phyloP scores from a whole-genome alignment of 1,140 invertebrate species.

The Nymphalis io region DNA sequence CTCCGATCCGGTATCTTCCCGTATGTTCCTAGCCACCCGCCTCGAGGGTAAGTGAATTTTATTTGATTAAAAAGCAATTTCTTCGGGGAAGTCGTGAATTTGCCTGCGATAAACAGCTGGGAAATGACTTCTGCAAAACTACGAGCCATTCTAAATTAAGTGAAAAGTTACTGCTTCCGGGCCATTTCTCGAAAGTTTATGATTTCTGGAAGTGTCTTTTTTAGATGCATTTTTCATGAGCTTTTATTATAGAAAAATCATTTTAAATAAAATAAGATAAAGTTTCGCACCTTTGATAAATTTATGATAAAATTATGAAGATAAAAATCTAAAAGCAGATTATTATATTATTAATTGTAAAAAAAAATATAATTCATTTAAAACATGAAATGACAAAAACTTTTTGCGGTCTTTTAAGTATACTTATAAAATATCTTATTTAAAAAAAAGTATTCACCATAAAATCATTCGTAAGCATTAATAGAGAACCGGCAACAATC shows the following conservation, averaged over 20 bases:
- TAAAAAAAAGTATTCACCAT: not conserved
- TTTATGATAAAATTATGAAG: too few species aligned
- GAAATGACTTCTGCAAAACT: slow-evolving; percentile 35
- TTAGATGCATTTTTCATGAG: not conserved
- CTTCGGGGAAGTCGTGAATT: slow-evolving; percentile 52
- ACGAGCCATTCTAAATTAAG: slow-evolving; percentile 22
- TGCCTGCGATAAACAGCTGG: slow-evolving; percentile 40
- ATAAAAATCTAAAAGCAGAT: too few species aligned
- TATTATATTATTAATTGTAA: too few species aligned
- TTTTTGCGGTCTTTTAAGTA: too few species aligned
- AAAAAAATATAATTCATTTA: too few species aligned
- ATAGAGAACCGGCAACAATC: slow-evolving; percentile 20
- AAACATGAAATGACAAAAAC: too few species aligned
- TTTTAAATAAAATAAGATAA: not conserved
- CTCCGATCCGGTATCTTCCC: slow-evolving; percentile 23
- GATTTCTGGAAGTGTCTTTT: slow-evolving; percentile 19
- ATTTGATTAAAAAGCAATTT: slow-evolving; percentile 79
- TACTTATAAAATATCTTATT: too few species aligned
- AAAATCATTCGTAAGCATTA: slow-evolving; percentile 1
- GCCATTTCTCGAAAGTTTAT: slow-evolving; percentile 9
- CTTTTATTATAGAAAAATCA: not conserved
- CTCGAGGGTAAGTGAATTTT: slow-evolving; percentile 76
- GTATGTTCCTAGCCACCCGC: slow-evolving; percentile 49
- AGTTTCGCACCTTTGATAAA: too few species aligned
- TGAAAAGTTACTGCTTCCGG: slow-evolving; percentile 21